Evolutionary conservation across 2,113 vertebrate genomes (phyloP).

Genomic region (Gallinago undulata): DNA sequence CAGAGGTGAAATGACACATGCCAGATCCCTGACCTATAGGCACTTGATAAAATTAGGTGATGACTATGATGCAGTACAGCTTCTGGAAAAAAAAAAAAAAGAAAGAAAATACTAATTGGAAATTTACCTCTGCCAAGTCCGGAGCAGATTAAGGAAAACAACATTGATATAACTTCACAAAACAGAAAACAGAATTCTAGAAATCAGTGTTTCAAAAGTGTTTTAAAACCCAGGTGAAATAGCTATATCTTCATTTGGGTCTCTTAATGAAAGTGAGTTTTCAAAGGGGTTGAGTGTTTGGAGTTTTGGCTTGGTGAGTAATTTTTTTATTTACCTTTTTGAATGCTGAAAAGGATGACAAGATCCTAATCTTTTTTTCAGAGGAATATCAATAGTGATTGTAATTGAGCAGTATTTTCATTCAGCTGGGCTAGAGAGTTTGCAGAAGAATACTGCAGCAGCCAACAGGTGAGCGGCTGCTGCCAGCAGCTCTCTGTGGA

Average conservation of each 20-base stretch:
- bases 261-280: background rate
- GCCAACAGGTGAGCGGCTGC: background rate
- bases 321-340: background rate
- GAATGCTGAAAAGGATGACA: background rate
- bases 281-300: background rate
- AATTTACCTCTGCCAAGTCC: slow-evolving; percentile 44
- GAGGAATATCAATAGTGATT: background rate
- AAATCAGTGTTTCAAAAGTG: background rate
- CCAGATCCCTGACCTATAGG: slow-evolving; percentile 76
- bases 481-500: background rate
- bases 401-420: background rate
- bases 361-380: background rate
- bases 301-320: background rate
- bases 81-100: slow-evolving; percentile 5
- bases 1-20: slow-evolving; percentile 68
- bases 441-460: background rate
- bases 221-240: background rate
- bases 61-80: slow-evolving; percentile 60
- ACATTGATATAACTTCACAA: background rate
- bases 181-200: background rate
- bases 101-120: slow-evolving; percentile 29
- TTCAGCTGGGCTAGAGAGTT: background rate
- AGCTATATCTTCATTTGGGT: background rate
- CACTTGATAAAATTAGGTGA: slow-evolving; percentile 72
- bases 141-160: background rate